Evolutionary conservation across 2,888 invertebrate species (phyloP).

Genomic region (Coremacera marginata): DNA sequence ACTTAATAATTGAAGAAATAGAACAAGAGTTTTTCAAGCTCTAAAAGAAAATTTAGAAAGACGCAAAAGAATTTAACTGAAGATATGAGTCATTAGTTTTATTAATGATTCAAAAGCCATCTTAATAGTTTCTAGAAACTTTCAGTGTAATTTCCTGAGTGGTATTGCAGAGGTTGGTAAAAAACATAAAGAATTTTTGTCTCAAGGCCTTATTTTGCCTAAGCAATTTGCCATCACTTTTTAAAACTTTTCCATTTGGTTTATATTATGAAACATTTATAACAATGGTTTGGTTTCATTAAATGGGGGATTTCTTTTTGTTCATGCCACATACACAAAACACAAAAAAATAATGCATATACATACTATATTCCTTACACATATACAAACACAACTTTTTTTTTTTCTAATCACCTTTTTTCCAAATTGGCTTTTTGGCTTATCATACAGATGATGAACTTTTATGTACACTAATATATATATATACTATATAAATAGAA

Average conservation of each 20-base stretch:
- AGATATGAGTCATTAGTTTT: no score
- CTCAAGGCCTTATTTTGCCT: no score
- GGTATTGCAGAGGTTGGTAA: no score
- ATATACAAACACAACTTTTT: slow-evolving; percentile 25
- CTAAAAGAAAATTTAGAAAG: no score
- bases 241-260: slow-evolving; percentile 9
- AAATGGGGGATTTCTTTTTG: slow-evolving; percentile 22
- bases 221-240: neutral
- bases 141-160: no score
- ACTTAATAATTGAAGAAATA: no score
- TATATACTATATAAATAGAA: slow-evolving; percentile 9
- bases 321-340: slow-evolving; percentile 17
- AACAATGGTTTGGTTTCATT: neutral
- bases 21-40: no score
- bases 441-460: slow-evolving; percentile 25
- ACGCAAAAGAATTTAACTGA: no score
- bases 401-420: slow-evolving; percentile 34
- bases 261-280: neutral
- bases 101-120: no score
- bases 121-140: no score
- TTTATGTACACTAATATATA: slow-evolving; percentile 32
- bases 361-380: neutral
- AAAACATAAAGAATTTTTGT: no score
- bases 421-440: slow-evolving; percentile 27
- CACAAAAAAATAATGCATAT: slow-evolving; percentile 14